These are phyloP conservation scores for Fregata magnificens DNA, from an alignment of 2,113 vertebrate genomes.

Conservation along the genomic window DNA sequence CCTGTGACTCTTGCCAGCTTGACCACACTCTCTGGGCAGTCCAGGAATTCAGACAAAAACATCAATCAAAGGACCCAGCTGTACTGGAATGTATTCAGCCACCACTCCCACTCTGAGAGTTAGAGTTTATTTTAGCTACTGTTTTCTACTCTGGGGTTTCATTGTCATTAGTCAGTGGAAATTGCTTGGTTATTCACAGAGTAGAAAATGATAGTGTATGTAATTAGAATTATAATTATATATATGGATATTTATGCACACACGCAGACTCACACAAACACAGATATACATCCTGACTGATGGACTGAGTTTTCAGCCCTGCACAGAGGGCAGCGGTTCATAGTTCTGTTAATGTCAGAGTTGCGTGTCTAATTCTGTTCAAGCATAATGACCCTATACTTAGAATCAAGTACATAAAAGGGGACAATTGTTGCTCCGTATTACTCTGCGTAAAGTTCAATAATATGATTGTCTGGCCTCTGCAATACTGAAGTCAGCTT, in stretches of 20 bases:
- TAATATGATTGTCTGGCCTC: background rate
- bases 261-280: background rate
- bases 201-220: conserved; percentile 14
- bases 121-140: conserved; percentile 48
- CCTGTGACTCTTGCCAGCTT: conserved; percentile 28
- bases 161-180: conserved; percentile 23
- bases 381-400: background rate
- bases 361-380: background rate
- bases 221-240: background rate
- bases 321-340: background rate
- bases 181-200: background rate
- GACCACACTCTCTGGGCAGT: conserved; percentile 3
- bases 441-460: background rate
- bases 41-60: conserved; percentile 17
- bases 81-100: background rate
- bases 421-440: background rate
- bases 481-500: background rate
- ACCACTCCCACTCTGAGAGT: background rate
- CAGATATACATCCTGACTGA: background rate
- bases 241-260: background rate
- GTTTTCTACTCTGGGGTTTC: background rate
- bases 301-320: background rate
- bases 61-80: conserved; percentile 39
- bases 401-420: background rate
- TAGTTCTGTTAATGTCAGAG: background rate